Conservation (phyloP, 1,140 invertebrate species). For the Spodoptera frugiperda region DNA sequence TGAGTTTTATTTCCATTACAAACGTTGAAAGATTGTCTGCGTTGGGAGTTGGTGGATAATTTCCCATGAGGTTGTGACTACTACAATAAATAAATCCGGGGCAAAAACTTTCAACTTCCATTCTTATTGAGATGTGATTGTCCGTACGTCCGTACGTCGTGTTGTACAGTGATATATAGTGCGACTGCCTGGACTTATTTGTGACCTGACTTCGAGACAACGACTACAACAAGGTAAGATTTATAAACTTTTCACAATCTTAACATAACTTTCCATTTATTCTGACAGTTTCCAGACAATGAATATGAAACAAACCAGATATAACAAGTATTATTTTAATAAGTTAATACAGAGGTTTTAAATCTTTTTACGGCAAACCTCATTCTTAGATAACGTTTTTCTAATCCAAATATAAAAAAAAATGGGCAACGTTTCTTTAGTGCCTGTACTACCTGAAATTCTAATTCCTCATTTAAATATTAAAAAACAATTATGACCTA, state of each 20-base stretch:
- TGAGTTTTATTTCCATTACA: conserved; percentile 61
- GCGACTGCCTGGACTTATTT: conserved; percentile 53
- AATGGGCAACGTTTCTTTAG: too few relatives aligned
- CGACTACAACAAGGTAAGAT: conserved; percentile 47
- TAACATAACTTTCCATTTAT: neutral
- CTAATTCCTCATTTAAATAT: neutral
- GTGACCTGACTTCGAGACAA: conserved; percentile 1
- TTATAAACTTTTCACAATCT: neutral
- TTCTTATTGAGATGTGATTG: conserved; percentile 62
- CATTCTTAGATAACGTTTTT: too few relatives aligned
- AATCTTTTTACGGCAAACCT: too few relatives aligned
- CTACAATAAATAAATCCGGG: conserved; percentile 66
- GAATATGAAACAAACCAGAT: too few relatives aligned
- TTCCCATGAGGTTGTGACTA: conserved; percentile 78
- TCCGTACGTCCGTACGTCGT: conserved; percentile 50
- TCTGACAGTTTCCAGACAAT: too few relatives aligned
- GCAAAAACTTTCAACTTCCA: conserved; percentile 63
- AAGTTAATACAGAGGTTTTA: too few relatives aligned
- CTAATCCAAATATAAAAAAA: too few relatives aligned
- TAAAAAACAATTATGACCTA: neutral
- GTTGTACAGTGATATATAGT: conserved; percentile 63
- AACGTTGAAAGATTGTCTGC: conserved; percentile 67
- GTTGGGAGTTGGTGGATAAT: conserved; percentile 65
- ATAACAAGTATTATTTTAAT: too few relatives aligned
- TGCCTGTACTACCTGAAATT: too few relatives aligned